Evolutionary conservation across 2,797 vertebrate species (phyloP), one percentile per base, ranked within the genome.

Genomic region (Sebastes alutus): DNA sequence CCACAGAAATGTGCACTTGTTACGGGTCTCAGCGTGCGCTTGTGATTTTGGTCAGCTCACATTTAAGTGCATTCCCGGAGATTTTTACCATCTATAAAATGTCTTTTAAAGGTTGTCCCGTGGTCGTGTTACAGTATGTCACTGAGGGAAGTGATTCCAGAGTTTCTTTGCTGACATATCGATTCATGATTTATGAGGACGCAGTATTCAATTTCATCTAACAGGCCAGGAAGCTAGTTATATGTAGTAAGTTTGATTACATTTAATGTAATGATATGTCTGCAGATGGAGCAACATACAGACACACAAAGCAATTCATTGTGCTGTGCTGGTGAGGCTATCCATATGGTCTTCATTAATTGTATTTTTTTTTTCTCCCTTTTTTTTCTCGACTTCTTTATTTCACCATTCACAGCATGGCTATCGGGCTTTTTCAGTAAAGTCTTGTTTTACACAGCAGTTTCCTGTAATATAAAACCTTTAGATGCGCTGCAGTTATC

Each of bases 161-260:
- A 85, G 74, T 87, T 92, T 85, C 86, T 87, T 87, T 89, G 85
- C 84, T 92, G 92, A 94, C 90, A 92, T 90, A 85, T 82, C 86
- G 87, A 94, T 95, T 88, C 72, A 87, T 94, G 90, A 94, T 94
- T 94, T 93, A 94, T 93, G 80, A 94, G 87, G 82, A 85, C 25
- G 35, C 69, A 73, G 90, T 88, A 91, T 95, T 93, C 69, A 80
- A 81, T 95, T 93, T 89, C 90, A 91, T 82, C 87, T 89, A 83
- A 92, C 88, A 89, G 84, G 69, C 83, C 86, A 87, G 88, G 80
- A 92, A 92, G 87, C 81, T 72, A 66, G 89, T 88, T 82, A 87
- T 90, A 89, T 87, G 87, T 86, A 90, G 72, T 86, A 89, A 81
- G 85, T 93, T 93, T 94, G 91, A 95, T 94, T 94, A 90, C 90